These are phyloP conservation scores for Clarias magur DNA, from an alignment of 2,113 vertebrate genomes.

Conservation along the genomic window DNA sequence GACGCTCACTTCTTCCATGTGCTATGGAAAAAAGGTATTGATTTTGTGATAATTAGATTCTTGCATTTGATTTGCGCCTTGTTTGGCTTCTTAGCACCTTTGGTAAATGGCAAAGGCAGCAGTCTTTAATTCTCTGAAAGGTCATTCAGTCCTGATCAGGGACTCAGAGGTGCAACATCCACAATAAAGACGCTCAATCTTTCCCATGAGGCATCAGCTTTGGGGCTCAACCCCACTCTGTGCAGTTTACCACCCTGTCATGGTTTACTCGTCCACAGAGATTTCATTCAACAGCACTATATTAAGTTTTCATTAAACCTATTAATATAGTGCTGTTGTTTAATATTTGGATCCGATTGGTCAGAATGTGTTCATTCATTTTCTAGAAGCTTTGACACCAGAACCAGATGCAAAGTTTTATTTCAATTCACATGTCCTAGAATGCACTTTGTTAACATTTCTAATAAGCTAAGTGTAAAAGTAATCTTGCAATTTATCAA, in stretches of 20 bases:
- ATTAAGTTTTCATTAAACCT: too few species aligned
- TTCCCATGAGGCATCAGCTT: not conserved
- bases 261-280: not conserved
- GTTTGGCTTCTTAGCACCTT: not conserved
- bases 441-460: not conserved
- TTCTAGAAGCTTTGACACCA: not conserved
- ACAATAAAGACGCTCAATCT: not conserved
- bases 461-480: not conserved
- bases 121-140: slow-evolving; percentile 23
- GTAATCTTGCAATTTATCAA: not conserved
- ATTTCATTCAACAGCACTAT: too few species aligned
- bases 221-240: not conserved
- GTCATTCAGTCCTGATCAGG: slow-evolving; percentile 35
- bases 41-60: slow-evolving; percentile 39
- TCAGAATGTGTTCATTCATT: not conserved
- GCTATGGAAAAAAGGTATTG: slow-evolving; percentile 77
- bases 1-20: slow-evolving; percentile 66
- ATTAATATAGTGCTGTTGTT: not conserved
- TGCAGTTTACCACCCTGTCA: not conserved
- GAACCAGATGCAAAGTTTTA: not conserved
- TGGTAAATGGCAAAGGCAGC: slow-evolving; percentile 11
- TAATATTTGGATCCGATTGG: not conserved
- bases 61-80: slow-evolving; percentile 39
- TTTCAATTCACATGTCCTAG: not conserved
- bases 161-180: not conserved